Evolutionary conservation across 30 jellyfish, hydroid and myxozoan genomes (phyloP).

Genomic region (Turritopsis dohrnii): DNA sequence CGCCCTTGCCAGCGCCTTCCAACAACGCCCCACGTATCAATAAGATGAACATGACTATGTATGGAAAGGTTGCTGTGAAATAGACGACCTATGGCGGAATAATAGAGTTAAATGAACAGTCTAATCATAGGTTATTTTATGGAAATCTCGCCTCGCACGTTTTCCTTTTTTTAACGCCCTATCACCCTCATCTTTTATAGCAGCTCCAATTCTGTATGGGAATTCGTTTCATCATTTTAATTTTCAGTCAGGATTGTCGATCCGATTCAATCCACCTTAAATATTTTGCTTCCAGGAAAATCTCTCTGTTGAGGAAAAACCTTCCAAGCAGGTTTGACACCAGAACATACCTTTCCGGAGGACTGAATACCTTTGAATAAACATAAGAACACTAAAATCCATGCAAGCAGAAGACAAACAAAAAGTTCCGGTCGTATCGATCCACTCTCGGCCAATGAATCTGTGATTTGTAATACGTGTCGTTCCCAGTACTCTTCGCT

Average conservation of each 20-base stretch:
- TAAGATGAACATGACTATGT: conserved; percentile 59
- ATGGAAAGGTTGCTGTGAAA: conserved; percentile 91
- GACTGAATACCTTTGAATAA: conserved; percentile 89
- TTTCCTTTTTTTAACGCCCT: no score
- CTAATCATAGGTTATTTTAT: no score
- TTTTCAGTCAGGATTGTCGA: no score
- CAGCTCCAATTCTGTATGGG: no score
- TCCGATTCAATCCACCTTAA: no score
- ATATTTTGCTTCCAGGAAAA: no score
- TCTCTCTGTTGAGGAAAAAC: no score
- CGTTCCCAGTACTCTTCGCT: conserved; percentile 91
- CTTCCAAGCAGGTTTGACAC: no score
- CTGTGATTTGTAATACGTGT: conserved; percentile 66
- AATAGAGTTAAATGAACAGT: no score
- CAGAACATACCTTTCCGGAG: conserved; percentile 79
- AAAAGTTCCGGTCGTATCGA: conserved; percentile 59
- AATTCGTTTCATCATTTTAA: no score
- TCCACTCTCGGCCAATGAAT: conserved; percentile 60
- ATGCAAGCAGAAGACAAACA: conserved; percentile 58
- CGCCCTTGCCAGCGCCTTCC: conserved; percentile 78
- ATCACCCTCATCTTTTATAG: no score
- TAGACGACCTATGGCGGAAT: conserved; percentile 65
- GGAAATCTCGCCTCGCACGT: no score
- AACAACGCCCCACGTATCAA: conserved; percentile 76
- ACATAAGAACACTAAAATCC: conserved; percentile 83